Conservation (phyloP, 2,797 vertebrate genomes). For the Streptopelia turtur region DNA sequence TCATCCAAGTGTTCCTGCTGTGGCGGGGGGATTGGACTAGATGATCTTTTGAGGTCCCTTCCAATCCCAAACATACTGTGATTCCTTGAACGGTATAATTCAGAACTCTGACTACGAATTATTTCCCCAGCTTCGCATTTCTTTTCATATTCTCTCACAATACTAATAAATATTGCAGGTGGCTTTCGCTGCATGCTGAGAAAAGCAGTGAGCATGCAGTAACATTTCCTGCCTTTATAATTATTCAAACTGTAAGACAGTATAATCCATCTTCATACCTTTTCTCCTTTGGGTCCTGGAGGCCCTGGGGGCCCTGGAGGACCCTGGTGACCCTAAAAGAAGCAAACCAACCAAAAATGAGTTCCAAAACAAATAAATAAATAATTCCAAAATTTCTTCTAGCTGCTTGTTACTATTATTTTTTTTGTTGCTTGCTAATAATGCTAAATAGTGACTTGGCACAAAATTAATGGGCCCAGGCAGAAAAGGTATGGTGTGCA, state of each 20-base stretch:
- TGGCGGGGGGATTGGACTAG: too few relatives aligned
- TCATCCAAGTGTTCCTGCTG: too few relatives aligned
- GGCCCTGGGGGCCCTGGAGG: slow-evolving; percentile 86
- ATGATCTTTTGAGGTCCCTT: too few relatives aligned
- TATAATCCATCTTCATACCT: slow-evolving; percentile 78
- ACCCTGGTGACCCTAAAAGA: slow-evolving; percentile 88
- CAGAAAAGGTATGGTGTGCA: background rate
- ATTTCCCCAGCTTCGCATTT: background rate
- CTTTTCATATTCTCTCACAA: background rate
- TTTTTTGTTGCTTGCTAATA: background rate
- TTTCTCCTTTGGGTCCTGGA: slow-evolving; percentile 94
- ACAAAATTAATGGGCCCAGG: background rate
- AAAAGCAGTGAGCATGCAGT: background rate
- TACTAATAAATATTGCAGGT: background rate
- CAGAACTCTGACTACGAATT: background rate
- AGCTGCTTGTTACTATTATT: background rate
- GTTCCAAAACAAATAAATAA: slow-evolving; percentile 27
- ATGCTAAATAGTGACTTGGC: background rate
- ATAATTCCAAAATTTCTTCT: background rate
- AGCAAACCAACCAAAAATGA: background rate
- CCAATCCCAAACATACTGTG: too few relatives aligned
- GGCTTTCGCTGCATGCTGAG: background rate
- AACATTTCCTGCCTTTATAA: background rate
- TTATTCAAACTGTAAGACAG: background rate
- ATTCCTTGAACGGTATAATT: background rate